These are phyloP conservation scores for Agapetus fuscipes DNA, from an alignment of 2,888 invertebrate genomes.

Conservation along the genomic window DNA sequence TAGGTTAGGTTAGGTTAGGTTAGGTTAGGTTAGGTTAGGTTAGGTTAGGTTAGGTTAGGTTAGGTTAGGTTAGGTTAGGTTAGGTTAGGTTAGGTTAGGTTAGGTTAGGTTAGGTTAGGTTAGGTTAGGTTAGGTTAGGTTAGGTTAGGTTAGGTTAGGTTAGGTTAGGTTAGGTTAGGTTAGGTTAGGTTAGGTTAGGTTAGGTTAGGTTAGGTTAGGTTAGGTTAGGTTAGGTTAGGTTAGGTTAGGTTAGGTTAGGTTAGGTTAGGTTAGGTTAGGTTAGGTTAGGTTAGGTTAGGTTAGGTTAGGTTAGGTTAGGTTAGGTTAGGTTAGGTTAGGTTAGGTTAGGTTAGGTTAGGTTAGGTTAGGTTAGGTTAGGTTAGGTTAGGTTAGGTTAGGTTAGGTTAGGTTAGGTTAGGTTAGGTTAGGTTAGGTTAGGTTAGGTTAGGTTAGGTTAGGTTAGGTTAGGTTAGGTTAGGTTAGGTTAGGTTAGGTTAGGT, in stretches of 20 bases:
- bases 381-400: conserved; percentile 12
- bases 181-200: conserved; percentile 17
- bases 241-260: conserved; percentile 20
- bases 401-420: conserved; percentile 6
- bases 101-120: conserved; percentile 13
- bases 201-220: conserved; percentile 19
- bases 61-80: conserved; percentile 13
- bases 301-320: conserved; percentile 20
- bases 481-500: conserved; percentile 2
- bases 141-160: conserved; percentile 15
- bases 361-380: conserved; percentile 12
- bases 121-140: conserved; percentile 14
- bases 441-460: neutral
- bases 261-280: conserved; percentile 20
- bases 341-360: conserved; percentile 21
- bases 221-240: conserved; percentile 21
- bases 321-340: conserved; percentile 14
- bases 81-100: too few species aligned
- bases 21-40: conserved; percentile 19
- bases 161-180: conserved; percentile 16
- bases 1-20: conserved; percentile 18
- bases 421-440: conserved; percentile 4
- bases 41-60: conserved; percentile 14
- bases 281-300: conserved; percentile 21
- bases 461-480: too few species aligned